Evolutionary conservation across 92 coral and sea anemone genomes (phyloP).

Genomic region (Porites rus): DNA sequence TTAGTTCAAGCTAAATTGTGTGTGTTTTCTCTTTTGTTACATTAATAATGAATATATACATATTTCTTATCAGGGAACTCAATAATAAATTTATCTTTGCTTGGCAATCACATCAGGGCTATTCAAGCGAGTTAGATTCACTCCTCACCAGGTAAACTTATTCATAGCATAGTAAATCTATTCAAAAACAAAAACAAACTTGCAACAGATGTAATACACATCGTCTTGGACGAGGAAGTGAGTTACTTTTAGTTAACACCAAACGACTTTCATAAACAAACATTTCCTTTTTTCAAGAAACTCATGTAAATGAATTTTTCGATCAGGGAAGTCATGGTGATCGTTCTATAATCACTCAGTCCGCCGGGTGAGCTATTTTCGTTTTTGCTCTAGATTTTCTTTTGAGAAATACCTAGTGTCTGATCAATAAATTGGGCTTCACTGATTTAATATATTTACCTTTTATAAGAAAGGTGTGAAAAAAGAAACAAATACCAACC

Average conservation of each 20-base stretch:
- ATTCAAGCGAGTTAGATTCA: neutral
- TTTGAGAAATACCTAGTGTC: constrained; percentile 1
- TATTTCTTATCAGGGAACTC: neutral
- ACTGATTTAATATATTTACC: neutral
- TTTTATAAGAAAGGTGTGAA: neutral
- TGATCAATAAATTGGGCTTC: neutral
- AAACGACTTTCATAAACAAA: constrained; percentile 16
- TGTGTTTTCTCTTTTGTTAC: neutral
- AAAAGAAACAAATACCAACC: constrained; percentile 21
- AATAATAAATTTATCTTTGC: constrained; percentile 17
- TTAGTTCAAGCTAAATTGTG: no score
- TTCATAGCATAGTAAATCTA: neutral
- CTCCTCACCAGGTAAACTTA: no score
- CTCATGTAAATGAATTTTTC: neutral
- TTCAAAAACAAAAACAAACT: neutral
- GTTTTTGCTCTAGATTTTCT: constrained; percentile 5
- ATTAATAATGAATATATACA: no score
- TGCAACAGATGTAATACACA: neutral
- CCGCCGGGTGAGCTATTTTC: neutral
- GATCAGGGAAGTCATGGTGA: neutral
- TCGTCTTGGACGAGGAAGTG: neutral
- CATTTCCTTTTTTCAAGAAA: neutral
- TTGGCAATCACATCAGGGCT: neutral
- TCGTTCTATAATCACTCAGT: no score
- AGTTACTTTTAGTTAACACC: constrained; percentile 7